phyloP scores from a whole-genome alignment of 2,113 vertebrate genomes.

The Naja naja region DNA sequence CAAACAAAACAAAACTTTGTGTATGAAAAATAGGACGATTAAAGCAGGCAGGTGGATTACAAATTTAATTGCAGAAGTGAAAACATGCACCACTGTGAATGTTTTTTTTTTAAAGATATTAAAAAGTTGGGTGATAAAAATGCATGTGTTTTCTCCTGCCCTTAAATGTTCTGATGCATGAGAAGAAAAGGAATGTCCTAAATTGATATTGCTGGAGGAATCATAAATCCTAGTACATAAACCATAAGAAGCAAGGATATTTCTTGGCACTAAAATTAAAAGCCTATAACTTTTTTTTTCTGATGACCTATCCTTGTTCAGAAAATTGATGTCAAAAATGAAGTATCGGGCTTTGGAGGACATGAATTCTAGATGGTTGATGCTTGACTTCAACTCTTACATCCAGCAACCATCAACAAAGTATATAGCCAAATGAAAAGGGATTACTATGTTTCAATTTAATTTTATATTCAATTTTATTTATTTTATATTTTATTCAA shows the following conservation, averaged over 20 bases:
- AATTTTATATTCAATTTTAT: no score
- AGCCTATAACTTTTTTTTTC: conserved; percentile 49
- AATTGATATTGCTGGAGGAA: conserved; percentile 42
- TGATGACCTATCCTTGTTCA: conserved; percentile 19
- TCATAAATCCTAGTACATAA: conserved; percentile 37
- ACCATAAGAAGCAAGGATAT: conserved; percentile 37
- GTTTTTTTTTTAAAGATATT: neutral
- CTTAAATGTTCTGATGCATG: conserved; percentile 4
- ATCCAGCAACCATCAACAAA: neutral
- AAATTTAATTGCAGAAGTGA: neutral
- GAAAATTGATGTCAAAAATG: conserved; percentile 30
- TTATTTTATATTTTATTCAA: no score
- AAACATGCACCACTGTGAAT: neutral
- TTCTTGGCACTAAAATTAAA: conserved; percentile 36
- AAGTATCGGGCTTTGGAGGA: neutral
- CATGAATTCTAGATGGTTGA: neutral
- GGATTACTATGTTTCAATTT: neutral
- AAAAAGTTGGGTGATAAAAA: conserved; percentile 6
- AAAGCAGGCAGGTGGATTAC: neutral
- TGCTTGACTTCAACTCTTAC: neutral
- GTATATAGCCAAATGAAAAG: neutral
- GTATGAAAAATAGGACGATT: neutral
- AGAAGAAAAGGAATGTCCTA: conserved; percentile 8
- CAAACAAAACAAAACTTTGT: neutral
- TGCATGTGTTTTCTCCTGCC: neutral